These are phyloP conservation scores for Beris chalybata DNA, from an alignment of 2,888 invertebrate genomes.

Conservation along the genomic window DNA sequence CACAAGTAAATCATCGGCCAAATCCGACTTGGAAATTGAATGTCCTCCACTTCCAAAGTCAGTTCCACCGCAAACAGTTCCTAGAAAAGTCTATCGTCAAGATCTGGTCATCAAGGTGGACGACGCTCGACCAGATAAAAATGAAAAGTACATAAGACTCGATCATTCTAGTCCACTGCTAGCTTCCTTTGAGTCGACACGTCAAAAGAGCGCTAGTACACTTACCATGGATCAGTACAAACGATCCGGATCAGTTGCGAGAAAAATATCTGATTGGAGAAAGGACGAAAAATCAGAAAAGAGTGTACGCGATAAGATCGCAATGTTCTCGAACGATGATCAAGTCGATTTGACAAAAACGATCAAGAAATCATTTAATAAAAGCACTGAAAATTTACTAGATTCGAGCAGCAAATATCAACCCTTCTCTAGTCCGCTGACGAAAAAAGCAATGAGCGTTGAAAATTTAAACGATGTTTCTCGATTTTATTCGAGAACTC, in stretches of 20 bases:
- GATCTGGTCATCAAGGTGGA: constrained; percentile 54
- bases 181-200: constrained; percentile 29
- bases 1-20: constrained; percentile 44
- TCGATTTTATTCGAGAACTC: constrained; percentile 43
- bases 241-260: constrained; percentile 38
- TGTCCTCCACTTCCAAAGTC: constrained; percentile 55
- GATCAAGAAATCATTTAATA: constrained; percentile 49
- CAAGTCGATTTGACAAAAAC: constrained; percentile 40
- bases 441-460: constrained; percentile 61
- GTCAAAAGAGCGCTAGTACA: constrained; percentile 18
- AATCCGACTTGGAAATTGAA: constrained; percentile 40
- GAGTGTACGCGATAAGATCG: constrained; percentile 83
- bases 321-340: constrained; percentile 74
- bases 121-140: constrained; percentile 45
- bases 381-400: constrained; percentile 54
- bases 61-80: constrained; percentile 52
- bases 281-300: constrained; percentile 79
- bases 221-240: constrained; percentile 15
- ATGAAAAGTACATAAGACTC: constrained; percentile 41
- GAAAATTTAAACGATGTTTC: constrained; percentile 58
- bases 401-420: constrained; percentile 42
- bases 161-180: constrained; percentile 34
- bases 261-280: constrained; percentile 58
- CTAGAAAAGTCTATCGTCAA: constrained; percentile 54
- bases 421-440: constrained; percentile 50